Conservation (phyloP, 2,797 vertebrate genomes). For the Galagoides demidoff region DNA sequence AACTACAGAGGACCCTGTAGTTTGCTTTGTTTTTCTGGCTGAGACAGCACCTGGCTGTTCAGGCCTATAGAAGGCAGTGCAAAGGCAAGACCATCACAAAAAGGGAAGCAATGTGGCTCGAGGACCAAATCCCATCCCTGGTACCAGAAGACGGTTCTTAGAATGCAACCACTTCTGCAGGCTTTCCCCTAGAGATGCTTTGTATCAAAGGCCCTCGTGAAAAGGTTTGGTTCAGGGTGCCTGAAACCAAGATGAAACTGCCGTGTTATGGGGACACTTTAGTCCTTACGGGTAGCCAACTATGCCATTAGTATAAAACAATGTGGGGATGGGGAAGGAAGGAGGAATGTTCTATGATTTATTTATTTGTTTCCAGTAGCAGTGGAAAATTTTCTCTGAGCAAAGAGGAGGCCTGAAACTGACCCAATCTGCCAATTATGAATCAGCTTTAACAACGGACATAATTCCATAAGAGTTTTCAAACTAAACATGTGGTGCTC, state of each 20-base stretch:
- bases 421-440: conserved; percentile 84
- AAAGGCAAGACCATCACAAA: conserved; percentile 10
- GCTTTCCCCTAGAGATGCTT: conserved; percentile 83
- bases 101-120: accelerated
- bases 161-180: conserved; percentile 86
- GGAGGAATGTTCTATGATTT: conserved; percentile 84
- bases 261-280: conserved; percentile 86
- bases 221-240: conserved; percentile 85
- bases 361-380: conserved; percentile 88
- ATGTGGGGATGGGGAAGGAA: conserved; percentile 78
- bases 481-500: conserved; percentile 61
- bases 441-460: conserved; percentile 84
- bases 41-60: conserved; percentile 63
- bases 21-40: conserved; percentile 71
- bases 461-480: conserved; percentile 78
- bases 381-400: conserved; percentile 86
- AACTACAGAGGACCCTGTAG: conserved; percentile 65
- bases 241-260: conserved; percentile 87
- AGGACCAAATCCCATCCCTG: conserved; percentile 64
- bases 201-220: conserved; percentile 85
- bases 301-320: conserved; percentile 89
- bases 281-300: conserved; percentile 87
- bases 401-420: conserved; percentile 83
- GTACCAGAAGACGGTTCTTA: conserved; percentile 85
- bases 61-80: conserved; percentile 33